phyloP scores from a whole-genome alignment of 2,113 vertebrate genomes.

The Drymodes brunneopygia region DNA sequence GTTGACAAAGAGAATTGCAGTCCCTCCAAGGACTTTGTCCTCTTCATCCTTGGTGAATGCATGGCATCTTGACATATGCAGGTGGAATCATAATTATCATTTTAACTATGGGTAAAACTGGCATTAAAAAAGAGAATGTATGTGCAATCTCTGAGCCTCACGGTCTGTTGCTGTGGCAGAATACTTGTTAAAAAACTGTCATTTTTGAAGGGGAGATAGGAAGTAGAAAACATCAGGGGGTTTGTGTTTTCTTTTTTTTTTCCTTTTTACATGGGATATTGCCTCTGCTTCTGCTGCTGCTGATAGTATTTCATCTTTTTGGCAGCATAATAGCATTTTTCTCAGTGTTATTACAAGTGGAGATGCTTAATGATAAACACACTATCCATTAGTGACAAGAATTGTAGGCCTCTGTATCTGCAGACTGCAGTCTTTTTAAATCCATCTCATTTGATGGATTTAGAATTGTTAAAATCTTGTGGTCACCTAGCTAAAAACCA shows the following conservation, averaged over 20 bases:
- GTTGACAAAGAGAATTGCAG: not conserved
- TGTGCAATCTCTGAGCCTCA: not conserved
- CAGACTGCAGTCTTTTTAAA: not conserved
- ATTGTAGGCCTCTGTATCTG: not conserved
- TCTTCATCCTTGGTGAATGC: not conserved
- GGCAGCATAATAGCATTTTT: not conserved
- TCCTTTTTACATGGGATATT: not conserved
- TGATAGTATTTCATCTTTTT: not conserved
- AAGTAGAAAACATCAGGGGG: not conserved
- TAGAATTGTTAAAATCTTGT: not conserved
- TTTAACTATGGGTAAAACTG: not conserved
- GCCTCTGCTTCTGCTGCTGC: not conserved
- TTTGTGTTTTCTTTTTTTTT: not conserved
- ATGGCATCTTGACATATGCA: not conserved
- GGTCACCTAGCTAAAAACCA: not conserved
- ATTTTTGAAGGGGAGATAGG: not conserved
- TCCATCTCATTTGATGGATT: not conserved
- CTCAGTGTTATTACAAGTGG: not conserved
- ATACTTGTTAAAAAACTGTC: not conserved
- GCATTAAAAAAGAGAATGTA: not conserved
- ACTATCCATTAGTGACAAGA: not conserved
- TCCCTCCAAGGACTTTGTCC: not conserved
- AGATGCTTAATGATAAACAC: not conserved
- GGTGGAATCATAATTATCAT: not conserved
- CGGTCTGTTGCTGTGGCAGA: not conserved